Conservation (phyloP, 1,140 invertebrate species). For the Drosophila sturtevanti region DNA sequence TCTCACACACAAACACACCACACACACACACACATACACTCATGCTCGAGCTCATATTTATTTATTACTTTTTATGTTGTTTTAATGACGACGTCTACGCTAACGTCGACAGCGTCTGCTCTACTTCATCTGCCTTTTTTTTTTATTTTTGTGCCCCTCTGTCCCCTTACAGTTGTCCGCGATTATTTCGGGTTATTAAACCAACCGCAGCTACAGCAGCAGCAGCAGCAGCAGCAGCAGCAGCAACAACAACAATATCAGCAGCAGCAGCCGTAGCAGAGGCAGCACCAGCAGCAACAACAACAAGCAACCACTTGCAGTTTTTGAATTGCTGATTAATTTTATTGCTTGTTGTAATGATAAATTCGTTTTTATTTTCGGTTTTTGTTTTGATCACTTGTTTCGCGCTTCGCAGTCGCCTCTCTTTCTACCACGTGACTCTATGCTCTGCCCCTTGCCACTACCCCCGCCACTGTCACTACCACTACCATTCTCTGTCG, state of each 20-base stretch:
- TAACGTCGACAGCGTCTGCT: slow-evolving; percentile 45
- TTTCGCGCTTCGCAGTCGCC: slow-evolving; percentile 50
- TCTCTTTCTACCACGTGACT: slow-evolving; percentile 40
- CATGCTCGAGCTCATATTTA: slow-evolving; percentile 69
- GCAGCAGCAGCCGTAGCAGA: slow-evolving; percentile 4
- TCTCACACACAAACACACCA: slow-evolving; percentile 58
- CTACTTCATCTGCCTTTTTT: slow-evolving; percentile 51
- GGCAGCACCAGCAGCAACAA: slow-evolving; percentile 28
- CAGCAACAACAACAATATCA: slow-evolving; percentile 31
- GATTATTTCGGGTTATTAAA: slow-evolving; percentile 81
- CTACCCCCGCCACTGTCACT: neutral
- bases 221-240: slow-evolving; percentile 27
- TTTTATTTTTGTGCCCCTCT: slow-evolving; percentile 34
- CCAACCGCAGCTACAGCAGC: slow-evolving; percentile 62
- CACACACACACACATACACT: slow-evolving; percentile 29
- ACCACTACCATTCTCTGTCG: neutral
- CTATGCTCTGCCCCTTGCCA: slow-evolving; percentile 11
- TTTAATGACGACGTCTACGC: slow-evolving; percentile 71
- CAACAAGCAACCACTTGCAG: slow-evolving; percentile 66
- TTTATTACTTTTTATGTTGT: slow-evolving; percentile 81
- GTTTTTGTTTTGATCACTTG: slow-evolving; percentile 79
- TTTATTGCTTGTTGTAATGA: slow-evolving; percentile 81
- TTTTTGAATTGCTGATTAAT: slow-evolving; percentile 81
- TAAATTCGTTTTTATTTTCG: slow-evolving; percentile 80
- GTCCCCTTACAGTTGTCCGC: slow-evolving; percentile 66